Conservation (phyloP, 2,888 invertebrate species). For the Parthenolecanium corni region DNA sequence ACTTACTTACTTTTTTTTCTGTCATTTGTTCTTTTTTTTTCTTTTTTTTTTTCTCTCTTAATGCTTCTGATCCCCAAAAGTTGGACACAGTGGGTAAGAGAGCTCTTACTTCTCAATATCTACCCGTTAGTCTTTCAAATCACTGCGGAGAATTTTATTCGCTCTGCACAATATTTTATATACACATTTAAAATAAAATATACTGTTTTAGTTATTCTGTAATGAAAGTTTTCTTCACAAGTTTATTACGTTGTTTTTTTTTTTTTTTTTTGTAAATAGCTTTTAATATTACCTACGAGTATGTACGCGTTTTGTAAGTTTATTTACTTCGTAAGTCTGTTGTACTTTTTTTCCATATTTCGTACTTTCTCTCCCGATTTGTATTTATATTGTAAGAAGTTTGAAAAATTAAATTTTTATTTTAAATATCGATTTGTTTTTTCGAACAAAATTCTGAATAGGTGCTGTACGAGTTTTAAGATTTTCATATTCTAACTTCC, state of each 20-base stretch:
- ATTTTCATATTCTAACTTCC: too few species aligned
- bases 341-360: constrained; percentile 19
- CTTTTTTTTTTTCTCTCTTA: not conserved
- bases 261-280: constrained; percentile 22
- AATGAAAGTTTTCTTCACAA: not conserved
- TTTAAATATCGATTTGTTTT: not conserved
- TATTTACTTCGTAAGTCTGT: constrained; percentile 11
- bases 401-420: constrained; percentile 27
- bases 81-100: constrained; percentile 10
- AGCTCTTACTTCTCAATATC: constrained; percentile 21
- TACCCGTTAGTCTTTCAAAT: constrained; percentile 26
- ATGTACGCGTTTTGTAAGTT: constrained; percentile 1
- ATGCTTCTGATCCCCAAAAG: constrained; percentile 6
- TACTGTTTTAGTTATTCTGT: not conserved
- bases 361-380: constrained; percentile 1
- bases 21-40: too few species aligned
- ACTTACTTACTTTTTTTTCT: too few species aligned
- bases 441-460: too few species aligned
- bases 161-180: constrained; percentile 25
- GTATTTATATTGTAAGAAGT: constrained; percentile 22
- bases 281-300: constrained; percentile 3
- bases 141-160: constrained; percentile 14
- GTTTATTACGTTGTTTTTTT: constrained; percentile 7
- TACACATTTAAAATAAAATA: constrained; percentile 5
- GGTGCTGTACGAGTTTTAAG: too few species aligned